Evolutionary conservation across 2,888 invertebrate genomes (phyloP).

Genomic region (Drosophila ezoana): DNA sequence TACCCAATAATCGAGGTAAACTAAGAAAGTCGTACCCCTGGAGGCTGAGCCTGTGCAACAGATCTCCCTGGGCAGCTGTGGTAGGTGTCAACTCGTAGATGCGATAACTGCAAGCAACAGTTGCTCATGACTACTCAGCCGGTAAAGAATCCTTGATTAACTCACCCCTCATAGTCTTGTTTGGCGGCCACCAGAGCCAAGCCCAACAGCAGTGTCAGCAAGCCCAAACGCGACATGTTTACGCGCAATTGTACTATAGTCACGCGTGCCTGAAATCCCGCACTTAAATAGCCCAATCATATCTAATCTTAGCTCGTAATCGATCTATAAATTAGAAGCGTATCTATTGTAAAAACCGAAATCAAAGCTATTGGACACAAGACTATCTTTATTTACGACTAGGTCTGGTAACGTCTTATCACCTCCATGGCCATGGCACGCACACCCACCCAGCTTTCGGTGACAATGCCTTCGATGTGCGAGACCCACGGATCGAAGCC

Average conservation of each 20-base stretch:
- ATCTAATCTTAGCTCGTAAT: conserved; percentile 52
- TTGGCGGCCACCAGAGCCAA: conserved; percentile 40
- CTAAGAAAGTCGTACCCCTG: conserved; percentile 76
- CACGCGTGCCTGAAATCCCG: conserved; percentile 19
- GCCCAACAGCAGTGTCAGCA: conserved; percentile 45
- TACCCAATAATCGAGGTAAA: conserved; percentile 52
- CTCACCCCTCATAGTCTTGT: conserved; percentile 53
- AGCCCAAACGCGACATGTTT: conserved; percentile 51
- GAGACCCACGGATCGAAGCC: conserved; percentile 86
- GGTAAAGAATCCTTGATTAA: background rate
- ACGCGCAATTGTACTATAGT: conserved; percentile 18
- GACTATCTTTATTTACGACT: conserved; percentile 49
- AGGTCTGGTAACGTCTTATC: conserved; percentile 46
- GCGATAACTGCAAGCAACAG: conserved; percentile 65
- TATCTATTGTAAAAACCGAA: conserved; percentile 6
- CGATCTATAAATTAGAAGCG: conserved; percentile 39
- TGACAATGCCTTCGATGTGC: conserved; percentile 79
- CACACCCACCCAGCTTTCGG: conserved; percentile 86
- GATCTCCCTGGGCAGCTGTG: conserved; percentile 47
- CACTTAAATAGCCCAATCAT: conserved; percentile 54
- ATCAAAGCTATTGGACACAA: conserved; percentile 21
- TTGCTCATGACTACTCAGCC: background rate
- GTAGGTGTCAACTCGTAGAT: conserved; percentile 73
- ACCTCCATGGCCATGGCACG: conserved; percentile 79
- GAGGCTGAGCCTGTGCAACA: conserved; percentile 53